Percentiles rank a stretch among this genome's conserved stretches.
Conservation (phyloP, 2,797 vertebrate genomes). For the Columba guinea region DNA sequence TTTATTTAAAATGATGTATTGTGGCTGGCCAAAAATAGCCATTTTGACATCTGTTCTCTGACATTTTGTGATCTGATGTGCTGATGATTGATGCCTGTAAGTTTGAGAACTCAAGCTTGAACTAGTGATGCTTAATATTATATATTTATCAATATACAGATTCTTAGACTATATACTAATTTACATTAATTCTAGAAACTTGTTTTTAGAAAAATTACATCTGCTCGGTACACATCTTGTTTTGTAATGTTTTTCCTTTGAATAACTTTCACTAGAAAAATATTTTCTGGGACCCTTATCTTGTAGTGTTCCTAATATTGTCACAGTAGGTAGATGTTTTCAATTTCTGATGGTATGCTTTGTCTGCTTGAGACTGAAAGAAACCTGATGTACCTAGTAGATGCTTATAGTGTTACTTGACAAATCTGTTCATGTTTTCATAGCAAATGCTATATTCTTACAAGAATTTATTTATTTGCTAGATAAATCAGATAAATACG, state of each 20-base stretch:
- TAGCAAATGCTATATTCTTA: background rate
- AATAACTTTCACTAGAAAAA: background rate
- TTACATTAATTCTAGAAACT: background rate
- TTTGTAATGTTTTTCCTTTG: background rate
- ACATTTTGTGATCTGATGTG: background rate
- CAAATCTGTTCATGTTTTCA: background rate
- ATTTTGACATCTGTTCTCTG: background rate
- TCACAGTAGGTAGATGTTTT: background rate
- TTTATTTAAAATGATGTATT: background rate
- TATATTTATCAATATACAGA: background rate
- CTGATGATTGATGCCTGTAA: background rate
- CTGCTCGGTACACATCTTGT: background rate
- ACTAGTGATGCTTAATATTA: background rate
- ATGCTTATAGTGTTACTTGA: background rate
- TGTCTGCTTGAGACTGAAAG: background rate
- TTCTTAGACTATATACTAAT: background rate
- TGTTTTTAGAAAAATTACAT: background rate
- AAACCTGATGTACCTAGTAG: background rate
- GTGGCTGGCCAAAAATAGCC: rapidly evolving
- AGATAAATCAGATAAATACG: conserved; percentile 91
- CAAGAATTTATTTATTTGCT: conserved; percentile 20
- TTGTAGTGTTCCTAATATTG: background rate
- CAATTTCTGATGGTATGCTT: background rate
- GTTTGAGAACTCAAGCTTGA: background rate
- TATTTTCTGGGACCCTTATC: background rate